Evolutionary conservation across 2,113 vertebrate species (phyloP).

Genomic region (Notarius quadriscutis): DNA sequence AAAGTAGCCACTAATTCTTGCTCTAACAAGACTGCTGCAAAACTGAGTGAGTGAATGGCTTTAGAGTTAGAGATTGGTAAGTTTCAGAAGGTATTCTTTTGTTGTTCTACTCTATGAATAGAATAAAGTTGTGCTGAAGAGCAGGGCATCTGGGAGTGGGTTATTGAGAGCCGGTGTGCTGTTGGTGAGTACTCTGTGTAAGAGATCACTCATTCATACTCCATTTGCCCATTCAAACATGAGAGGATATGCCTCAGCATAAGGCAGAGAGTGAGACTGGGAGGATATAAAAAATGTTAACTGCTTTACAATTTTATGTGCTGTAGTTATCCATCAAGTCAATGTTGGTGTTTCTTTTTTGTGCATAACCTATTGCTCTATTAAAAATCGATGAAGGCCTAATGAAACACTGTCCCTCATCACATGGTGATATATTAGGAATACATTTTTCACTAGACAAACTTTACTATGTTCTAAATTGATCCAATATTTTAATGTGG

Average conservation of each 20-base stretch:
- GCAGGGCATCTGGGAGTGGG: constrained; percentile 8
- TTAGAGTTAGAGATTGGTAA: neutral
- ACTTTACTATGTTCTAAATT: neutral
- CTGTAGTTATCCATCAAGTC: neutral
- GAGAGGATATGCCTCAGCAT: constrained; percentile 12
- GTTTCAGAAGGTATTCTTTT: neutral
- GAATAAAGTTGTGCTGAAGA: constrained; percentile 9
- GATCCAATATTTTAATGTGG: neutral
- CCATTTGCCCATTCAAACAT: neutral
- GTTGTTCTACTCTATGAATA: neutral
- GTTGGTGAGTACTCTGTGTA: constrained; percentile 13
- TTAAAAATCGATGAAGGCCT: constrained; percentile 18
- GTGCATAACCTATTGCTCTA: neutral
- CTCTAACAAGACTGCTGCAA: neutral
- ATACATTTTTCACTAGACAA: neutral
- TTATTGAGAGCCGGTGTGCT: constrained; percentile 11
- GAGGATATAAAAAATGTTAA: neutral
- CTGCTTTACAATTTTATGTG: neutral
- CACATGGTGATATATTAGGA: neutral
- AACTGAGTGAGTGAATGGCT: neutral
- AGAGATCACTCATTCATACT: constrained; percentile 15
- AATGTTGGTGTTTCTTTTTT: neutral
- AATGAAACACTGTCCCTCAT: constrained; percentile 13
- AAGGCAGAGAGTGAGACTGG: neutral
- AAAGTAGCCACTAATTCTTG: too few relatives aligned